Percentiles rank a stretch among this genome's conserved stretches.
phyloP scores from a whole-genome alignment of 2,113 vertebrate species.

The Plotosus lineatus region DNA sequence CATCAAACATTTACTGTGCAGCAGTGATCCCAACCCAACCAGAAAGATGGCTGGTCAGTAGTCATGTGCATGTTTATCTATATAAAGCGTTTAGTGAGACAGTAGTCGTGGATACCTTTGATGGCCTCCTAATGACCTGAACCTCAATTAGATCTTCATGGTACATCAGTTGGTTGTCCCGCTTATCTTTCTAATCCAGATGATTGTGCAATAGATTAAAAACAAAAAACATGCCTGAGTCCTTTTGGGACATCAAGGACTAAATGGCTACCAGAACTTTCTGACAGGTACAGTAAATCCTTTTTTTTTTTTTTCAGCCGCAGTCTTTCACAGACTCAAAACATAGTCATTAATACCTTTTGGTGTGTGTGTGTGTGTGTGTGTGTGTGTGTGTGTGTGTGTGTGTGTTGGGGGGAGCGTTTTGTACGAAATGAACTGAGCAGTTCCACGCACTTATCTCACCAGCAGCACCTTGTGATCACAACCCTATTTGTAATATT shows the following conservation, averaged over 20 bases:
- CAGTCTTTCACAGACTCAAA: constrained; percentile 5
- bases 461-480: neutral
- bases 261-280: constrained; percentile 38
- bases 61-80: constrained; percentile 45
- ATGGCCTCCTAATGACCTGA: constrained; percentile 45
- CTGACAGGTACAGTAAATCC: constrained; percentile 26
- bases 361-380: too few species aligned
- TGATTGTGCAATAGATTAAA: constrained; percentile 25
- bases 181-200: constrained; percentile 42
- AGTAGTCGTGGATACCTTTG: constrained; percentile 46
- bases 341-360: neutral
- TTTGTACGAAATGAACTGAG: neutral
- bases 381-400: too few species aligned
- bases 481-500: neutral
- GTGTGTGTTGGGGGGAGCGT: too few species aligned
- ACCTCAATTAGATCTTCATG: constrained; percentile 37
- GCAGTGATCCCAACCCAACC: constrained; percentile 20
- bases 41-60: constrained; percentile 27
- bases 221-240: neutral
- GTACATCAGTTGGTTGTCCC: constrained; percentile 37
- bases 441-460: neutral
- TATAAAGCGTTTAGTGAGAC: constrained; percentile 40
- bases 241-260: constrained; percentile 15
- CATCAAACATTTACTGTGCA: constrained; percentile 40
- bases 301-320: constrained; percentile 16